Evolutionary conservation across 2,113 vertebrate genomes (phyloP).

Genomic region (Chrysochloris asiatica): DNA sequence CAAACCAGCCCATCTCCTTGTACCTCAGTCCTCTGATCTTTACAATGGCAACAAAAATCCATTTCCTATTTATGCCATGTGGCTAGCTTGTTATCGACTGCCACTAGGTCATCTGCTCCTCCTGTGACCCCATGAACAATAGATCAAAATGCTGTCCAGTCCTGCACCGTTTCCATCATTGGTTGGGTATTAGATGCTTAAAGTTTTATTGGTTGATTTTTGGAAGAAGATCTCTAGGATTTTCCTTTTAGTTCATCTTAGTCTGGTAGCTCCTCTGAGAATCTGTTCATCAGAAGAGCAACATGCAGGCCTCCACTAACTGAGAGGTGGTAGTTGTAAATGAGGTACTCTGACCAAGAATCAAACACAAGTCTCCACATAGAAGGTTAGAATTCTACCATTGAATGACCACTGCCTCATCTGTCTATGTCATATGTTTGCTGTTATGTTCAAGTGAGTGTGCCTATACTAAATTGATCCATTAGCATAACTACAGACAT

Average conservation of each 20-base stretch:
- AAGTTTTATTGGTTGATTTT: background rate
- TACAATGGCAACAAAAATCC: background rate
- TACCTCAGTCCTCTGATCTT: background rate
- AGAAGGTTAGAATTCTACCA: background rate
- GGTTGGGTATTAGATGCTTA: no score
- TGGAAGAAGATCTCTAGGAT: background rate
- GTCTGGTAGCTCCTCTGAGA: background rate
- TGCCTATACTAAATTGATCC: rapidly evolving
- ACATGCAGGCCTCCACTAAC: background rate
- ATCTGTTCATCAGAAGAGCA: background rate
- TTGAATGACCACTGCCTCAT: background rate
- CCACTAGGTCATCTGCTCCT: background rate
- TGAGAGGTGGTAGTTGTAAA: background rate
- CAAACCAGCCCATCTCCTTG: background rate
- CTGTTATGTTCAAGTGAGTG: background rate
- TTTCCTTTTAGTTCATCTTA: background rate
- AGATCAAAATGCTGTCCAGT: background rate
- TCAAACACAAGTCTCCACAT: background rate
- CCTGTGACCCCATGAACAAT: background rate
- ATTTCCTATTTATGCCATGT: no score
- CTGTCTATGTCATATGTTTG: no score
- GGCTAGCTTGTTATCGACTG: background rate
- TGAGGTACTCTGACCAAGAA: background rate
- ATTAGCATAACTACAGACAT: background rate
- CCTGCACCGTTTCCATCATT: background rate